Conservation (phyloP, 2,797 vertebrate species). For the Philypnodon macrostomus region DNA sequence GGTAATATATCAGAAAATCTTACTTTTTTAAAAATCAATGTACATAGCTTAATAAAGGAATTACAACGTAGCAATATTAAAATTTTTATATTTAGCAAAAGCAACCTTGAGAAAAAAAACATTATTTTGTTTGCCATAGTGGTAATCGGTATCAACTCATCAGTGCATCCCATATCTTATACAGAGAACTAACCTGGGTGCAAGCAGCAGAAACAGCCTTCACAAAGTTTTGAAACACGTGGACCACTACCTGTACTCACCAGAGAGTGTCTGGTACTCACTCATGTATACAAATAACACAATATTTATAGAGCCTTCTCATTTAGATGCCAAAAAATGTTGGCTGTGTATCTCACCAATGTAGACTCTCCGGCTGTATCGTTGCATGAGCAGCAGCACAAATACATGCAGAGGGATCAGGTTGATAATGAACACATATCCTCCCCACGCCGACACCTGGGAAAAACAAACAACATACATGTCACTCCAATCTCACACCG, state of each 20-base stretch:
- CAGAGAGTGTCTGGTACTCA: too few relatives aligned
- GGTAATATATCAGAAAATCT: too few relatives aligned
- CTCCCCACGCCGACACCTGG: constrained; percentile 95
- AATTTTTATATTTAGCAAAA: too few relatives aligned
- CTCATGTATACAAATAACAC: background rate
- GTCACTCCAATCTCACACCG: constrained; percentile 13
- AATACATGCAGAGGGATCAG: constrained; percentile 97
- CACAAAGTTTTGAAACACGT: constrained; percentile 6
- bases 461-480: constrained; percentile 44
- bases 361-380: constrained; percentile 94
- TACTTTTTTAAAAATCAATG: too few relatives aligned
- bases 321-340: constrained; percentile 26
- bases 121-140: background rate
- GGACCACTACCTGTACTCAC: too few relatives aligned
- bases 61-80: too few relatives aligned
- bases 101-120: too few relatives aligned
- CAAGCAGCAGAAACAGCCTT: background rate
- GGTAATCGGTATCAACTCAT: too few relatives aligned
- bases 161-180: too few relatives aligned
- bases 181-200: background rate
- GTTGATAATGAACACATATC: constrained; percentile 97
- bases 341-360: constrained; percentile 82
- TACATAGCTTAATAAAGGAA: too few relatives aligned
- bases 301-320: constrained; percentile 1
- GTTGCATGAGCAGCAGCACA: constrained; percentile 93